Conservation (phyloP, 2,888 invertebrate genomes). For the Aphrophora alni region DNA sequence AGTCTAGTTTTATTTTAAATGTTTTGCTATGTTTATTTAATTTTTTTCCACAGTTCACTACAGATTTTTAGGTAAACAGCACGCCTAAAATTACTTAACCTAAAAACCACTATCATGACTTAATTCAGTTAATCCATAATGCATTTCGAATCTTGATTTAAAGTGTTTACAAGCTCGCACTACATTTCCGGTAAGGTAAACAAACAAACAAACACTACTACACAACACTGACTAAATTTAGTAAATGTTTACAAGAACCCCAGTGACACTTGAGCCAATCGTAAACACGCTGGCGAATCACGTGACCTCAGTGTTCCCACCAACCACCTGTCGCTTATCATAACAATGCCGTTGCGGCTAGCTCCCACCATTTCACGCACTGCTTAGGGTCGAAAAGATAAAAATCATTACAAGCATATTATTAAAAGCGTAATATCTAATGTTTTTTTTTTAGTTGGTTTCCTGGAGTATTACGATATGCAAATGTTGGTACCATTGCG, state of each 20-base stretch:
- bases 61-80: too few species aligned
- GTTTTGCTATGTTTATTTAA: too few species aligned
- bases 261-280: neutral
- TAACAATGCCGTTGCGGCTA: neutral
- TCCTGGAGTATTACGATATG: neutral
- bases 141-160: neutral
- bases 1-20: too few species aligned
- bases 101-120: neutral
- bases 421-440: neutral
- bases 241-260: neutral
- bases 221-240: neutral
- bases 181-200: neutral
- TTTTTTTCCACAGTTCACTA: too few species aligned
- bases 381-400: neutral
- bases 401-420: neutral
- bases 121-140: neutral
- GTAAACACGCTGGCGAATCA: neutral
- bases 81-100: too few species aligned
- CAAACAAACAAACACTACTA: neutral
- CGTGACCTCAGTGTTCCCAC: neutral
- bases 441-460: neutral
- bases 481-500: neutral
- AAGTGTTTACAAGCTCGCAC: neutral
- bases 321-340: conserved; percentile 5
- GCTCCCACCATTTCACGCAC: neutral